Base-by-base conservation (phyloP, 2,797 vertebrate species). In the Erethizon dorsatum region DNA sequence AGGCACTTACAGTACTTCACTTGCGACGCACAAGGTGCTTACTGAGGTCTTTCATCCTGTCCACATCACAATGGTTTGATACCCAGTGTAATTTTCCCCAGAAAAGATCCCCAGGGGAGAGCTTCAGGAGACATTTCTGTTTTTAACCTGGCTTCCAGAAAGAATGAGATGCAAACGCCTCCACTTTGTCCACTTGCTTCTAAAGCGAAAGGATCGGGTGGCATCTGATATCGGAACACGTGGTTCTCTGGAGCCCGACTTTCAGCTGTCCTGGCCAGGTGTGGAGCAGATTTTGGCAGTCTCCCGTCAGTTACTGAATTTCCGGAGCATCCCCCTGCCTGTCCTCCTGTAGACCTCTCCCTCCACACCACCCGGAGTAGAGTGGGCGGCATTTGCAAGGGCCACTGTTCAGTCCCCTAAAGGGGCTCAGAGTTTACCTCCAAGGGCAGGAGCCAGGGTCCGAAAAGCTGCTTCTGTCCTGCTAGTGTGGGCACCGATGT, bases 211-310 rank as follows among this genome's bases (percentile, higher is more conserved):
- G 56, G 57, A 22, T 89, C n/a, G 54, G 56, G 26, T 89, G 33
- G 0, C 5, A 80, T 69, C 73, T 94, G 73, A 26, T 83, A 17
- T 31, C 45, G 10, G 94, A 96, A 97, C 96, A 47, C 94, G 31
- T 22, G 87, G 89, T 83, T 86, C 84, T 52, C 88, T 61, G 87
- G 95, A 96, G 94, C 79, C 67, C 18, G n/a, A 75, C 87, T 94
- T 95, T 15, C 84, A 75, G 50, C 88, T 93, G 63, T 1, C 10
- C 0, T 15, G 93, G 75, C 97, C 98, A 98, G 98, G 97, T 98
- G 98, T 97, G 71, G 79, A 57, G 94, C 98, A 98, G 98, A 97
- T 73, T 93, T 83, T 80, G 69, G 93, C 85, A 95, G 92, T 41
- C 97, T 97, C 93, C 71, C 85, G 97, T 95, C 97, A 90, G 31